Evolutionary conservation across 2,888 invertebrate species (phyloP).

Genomic region (Carterocephalus palaemon): DNA sequence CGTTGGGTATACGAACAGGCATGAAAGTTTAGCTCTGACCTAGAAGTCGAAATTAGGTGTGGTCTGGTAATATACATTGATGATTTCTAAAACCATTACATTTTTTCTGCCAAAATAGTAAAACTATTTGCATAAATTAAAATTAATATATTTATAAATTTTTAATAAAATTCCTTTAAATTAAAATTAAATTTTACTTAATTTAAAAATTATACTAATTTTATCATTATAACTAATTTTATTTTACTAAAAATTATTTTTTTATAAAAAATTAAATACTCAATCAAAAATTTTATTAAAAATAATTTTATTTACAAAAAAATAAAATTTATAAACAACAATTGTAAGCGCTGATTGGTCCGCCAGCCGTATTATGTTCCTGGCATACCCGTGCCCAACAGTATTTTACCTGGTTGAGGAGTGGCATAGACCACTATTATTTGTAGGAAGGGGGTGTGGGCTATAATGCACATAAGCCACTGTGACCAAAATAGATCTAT

Average conservation of each 20-base stretch:
- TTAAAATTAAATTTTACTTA: slow-evolving; percentile 84
- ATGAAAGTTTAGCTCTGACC: no score
- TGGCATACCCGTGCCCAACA: no score
- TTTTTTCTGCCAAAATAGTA: slow-evolving; percentile 82
- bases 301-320: slow-evolving; percentile 67
- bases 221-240: slow-evolving; percentile 76
- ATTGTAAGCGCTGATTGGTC: no score
- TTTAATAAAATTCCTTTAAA: slow-evolving; percentile 50
- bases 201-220: slow-evolving; percentile 81
- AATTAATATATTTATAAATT: slow-evolving; percentile 27
- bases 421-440: slow-evolving; percentile 95
- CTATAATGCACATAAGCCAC: no score
- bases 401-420: slow-evolving; percentile 86
- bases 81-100: slow-evolving; percentile 86
- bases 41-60: no score
- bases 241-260: slow-evolving; percentile 61
- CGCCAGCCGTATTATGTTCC: no score
- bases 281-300: slow-evolving; percentile 45
- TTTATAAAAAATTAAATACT: slow-evolving; percentile 68
- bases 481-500: no score
- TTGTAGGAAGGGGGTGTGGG: no score
- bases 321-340: slow-evolving; percentile 76
- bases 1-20: no score
- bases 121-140: slow-evolving; percentile 26
- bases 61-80: slow-evolving; percentile 74